These are phyloP conservation scores for Elgonia sp. DNA, from an alignment of 2,888 invertebrate species.

Conservation along the genomic window DNA sequence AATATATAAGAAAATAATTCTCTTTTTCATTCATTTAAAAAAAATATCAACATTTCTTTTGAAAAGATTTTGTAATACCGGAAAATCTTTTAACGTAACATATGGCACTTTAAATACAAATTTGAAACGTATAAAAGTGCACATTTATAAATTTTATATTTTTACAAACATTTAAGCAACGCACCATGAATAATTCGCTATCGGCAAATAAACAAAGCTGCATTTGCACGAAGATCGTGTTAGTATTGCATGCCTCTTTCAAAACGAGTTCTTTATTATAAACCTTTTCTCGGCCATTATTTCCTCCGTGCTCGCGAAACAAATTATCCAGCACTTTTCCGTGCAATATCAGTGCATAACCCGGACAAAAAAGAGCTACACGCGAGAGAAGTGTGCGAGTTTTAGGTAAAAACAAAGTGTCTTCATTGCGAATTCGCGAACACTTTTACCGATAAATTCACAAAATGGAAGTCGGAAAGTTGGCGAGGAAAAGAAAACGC, in stretches of 20 bases:
- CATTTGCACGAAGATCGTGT: background rate
- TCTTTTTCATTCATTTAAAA: no score
- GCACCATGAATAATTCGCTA: background rate
- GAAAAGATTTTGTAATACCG: no score
- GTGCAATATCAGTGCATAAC: slow-evolving; percentile 25
- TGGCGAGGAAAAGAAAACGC: slow-evolving; percentile 39
- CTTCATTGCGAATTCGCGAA: slow-evolving; percentile 58
- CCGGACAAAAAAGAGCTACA: background rate
- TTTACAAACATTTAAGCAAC: no score
- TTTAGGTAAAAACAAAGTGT: slow-evolving; percentile 34
- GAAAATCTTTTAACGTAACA: no score
- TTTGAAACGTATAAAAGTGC: no score
- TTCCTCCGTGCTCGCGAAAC: slow-evolving; percentile 34
- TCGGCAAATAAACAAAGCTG: background rate
- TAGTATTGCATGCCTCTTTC: background rate
- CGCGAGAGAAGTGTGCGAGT: background rate
- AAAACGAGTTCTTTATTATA: slow-evolving; percentile 20
- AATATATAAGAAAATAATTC: no score
- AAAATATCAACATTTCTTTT: no score
- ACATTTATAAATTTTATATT: no score
- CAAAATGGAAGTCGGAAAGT: slow-evolving; percentile 46
- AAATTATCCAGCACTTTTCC: slow-evolving; percentile 47
- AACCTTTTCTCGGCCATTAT: slow-evolving; percentile 28
- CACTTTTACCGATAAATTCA: slow-evolving; percentile 52
- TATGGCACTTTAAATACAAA: no score